Evolutionary conservation across 2,888 invertebrate species (phyloP).

Genomic region (Melinopterus prodromus): DNA sequence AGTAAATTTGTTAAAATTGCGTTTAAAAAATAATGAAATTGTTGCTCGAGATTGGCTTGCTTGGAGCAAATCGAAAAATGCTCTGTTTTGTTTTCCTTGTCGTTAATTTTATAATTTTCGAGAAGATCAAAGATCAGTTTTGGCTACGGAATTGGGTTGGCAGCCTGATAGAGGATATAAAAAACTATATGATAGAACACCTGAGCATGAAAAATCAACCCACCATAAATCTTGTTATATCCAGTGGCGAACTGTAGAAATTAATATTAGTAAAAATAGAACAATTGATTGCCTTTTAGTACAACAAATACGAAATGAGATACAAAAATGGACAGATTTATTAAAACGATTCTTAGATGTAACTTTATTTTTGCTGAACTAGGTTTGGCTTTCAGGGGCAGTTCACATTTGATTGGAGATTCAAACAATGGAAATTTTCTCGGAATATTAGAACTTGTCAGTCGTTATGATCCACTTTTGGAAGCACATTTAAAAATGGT

Average conservation of each 20-base stretch:
- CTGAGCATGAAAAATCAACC: slow-evolving; percentile 4
- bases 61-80: slow-evolving; percentile 4
- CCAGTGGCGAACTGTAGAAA: not conserved
- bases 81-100: slow-evolving; percentile 4
- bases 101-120: not conserved
- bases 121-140: slow-evolving; percentile 4
- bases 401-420: slow-evolving; percentile 4
- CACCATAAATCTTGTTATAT: slow-evolving; percentile 4
- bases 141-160: slow-evolving; percentile 4
- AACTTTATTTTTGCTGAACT: not conserved
- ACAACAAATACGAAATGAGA: not conserved
- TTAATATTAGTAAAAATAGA: slow-evolving; percentile 4
- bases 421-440: slow-evolving; percentile 4
- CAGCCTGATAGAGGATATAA: slow-evolving; percentile 4
- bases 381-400: slow-evolving; percentile 4
- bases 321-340: not conserved
- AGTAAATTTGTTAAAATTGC: slow-evolving; percentile 4
- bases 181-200: not conserved
- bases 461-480: not conserved
- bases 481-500: slow-evolving; percentile 4
- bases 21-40: slow-evolving; percentile 4
- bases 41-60: slow-evolving; percentile 4
- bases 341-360: slow-evolving; percentile 4
- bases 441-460: not conserved
- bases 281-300: not conserved